Percentiles rank a stretch among this genome's conserved stretches.
These are phyloP conservation scores for Euphydryas editha DNA, from an alignment of 2,888 invertebrate species.

Conservation along the genomic window DNA sequence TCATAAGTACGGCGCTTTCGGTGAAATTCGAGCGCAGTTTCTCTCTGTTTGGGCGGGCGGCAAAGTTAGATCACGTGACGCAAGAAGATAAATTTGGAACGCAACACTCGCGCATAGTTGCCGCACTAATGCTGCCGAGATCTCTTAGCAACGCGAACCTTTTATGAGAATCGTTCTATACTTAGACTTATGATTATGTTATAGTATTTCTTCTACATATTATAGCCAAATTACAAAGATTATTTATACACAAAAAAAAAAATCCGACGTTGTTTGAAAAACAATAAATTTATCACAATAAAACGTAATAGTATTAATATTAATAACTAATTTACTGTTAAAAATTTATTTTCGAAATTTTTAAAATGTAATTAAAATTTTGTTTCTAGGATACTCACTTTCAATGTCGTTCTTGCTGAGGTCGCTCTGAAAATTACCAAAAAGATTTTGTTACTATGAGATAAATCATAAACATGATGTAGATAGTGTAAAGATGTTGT, in stretches of 20 bases:
- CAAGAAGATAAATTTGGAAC: conserved; percentile 75
- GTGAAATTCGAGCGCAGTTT: conserved; percentile 81
- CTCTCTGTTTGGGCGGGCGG: conserved; percentile 83
- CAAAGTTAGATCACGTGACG: conserved; percentile 75
- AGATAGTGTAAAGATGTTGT: conserved; percentile 53
- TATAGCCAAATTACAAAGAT: too few relatives aligned
- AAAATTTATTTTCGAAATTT: not conserved
- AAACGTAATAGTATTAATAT: not conserved
- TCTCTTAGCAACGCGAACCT: conserved; percentile 71
- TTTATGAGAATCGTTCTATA: conserved; percentile 79
- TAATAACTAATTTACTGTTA: not conserved
- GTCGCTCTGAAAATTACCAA: conserved; percentile 90
- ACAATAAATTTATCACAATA: not conserved
- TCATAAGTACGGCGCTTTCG: conserved; percentile 52
- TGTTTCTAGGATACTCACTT: conserved; percentile 87
- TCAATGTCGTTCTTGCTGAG: conserved; percentile 94
- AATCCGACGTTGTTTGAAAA: not conserved
- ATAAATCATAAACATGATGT: conserved; percentile 61
- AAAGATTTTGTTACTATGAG: conserved; percentile 76
- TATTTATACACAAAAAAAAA: too few relatives aligned
- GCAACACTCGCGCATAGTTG: conserved; percentile 71
- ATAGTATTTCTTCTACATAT: not conserved
- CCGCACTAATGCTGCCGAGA: conserved; percentile 66
- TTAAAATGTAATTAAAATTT: conserved; percentile 45
- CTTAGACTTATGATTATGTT: conserved; percentile 63